phyloP scores from a whole-genome alignment of 2,113 vertebrate genomes.

The Myodes glareolus region DNA sequence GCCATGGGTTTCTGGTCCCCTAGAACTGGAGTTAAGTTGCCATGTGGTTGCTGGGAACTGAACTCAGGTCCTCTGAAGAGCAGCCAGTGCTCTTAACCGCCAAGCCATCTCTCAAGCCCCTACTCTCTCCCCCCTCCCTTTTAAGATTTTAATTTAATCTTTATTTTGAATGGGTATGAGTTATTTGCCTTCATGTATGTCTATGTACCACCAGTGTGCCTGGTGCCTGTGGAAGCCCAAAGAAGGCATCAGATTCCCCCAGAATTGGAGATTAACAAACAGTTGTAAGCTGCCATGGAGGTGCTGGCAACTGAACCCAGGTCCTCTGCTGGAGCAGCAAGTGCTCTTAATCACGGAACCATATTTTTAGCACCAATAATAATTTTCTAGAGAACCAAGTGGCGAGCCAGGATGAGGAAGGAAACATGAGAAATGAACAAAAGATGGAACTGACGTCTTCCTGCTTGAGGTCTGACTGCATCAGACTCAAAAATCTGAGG shows the following conservation, averaged over 20 bases:
- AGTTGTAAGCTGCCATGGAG: not conserved
- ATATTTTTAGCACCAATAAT: not conserved
- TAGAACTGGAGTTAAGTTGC: no score
- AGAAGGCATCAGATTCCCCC: not conserved
- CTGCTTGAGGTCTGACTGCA: not conserved
- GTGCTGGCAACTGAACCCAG: not conserved
- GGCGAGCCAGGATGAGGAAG: not conserved
- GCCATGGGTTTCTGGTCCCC: no score
- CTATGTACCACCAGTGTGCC: not conserved
- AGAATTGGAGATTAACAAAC: not conserved
- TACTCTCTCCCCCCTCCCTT: no score
- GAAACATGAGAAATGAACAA: not conserved
- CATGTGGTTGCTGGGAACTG: no score
- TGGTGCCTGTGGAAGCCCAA: no score
- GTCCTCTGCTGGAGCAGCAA: not conserved
- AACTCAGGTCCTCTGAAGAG: no score
- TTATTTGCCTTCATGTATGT: not conserved
- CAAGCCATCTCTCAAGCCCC: no score
- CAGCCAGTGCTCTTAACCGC: no score
- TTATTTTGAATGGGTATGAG: not conserved
- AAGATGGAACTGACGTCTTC: not conserved
- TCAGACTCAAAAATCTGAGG: conserved; percentile 49
- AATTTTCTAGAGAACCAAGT: not conserved
- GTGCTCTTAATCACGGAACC: not conserved
- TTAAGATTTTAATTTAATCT: not conserved